Evolutionary conservation across 2,797 vertebrate species (phyloP).

Genomic region (Psittacula derbiana): DNA sequence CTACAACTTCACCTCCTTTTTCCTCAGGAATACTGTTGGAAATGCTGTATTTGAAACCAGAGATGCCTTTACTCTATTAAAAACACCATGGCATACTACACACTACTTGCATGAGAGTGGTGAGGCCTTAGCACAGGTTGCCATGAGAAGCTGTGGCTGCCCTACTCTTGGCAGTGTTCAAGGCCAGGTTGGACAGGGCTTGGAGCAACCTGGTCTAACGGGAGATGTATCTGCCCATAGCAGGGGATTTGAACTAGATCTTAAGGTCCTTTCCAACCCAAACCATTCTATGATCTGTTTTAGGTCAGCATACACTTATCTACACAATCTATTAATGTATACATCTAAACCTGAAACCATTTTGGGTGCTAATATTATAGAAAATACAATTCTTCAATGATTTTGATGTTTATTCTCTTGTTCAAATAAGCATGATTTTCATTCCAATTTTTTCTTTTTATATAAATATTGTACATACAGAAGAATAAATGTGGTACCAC

Average conservation of each 20-base stretch:
- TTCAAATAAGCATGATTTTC: slow-evolving; percentile 42
- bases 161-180: background rate
- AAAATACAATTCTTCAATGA: slow-evolving; percentile 51
- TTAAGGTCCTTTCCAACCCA: background rate
- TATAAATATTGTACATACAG: background rate
- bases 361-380: slow-evolving; percentile 53
- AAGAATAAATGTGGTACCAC: background rate
- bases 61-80: background rate
- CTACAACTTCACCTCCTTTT: background rate
- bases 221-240: background rate
- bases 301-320: slow-evolving; percentile 78
- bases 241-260: background rate
- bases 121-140: background rate
- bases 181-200: background rate
- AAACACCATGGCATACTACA: background rate
- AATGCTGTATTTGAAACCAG: background rate
- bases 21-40: background rate
- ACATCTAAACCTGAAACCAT: slow-evolving; percentile 48
- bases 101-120: background rate
- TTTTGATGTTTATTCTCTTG: slow-evolving; percentile 30
- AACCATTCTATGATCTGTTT: slow-evolving; percentile 4
- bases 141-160: background rate
- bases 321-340: slow-evolving; percentile 27
- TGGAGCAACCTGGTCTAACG: background rate
- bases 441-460: background rate